Evolutionary conservation across 2,113 vertebrate genomes (phyloP), one percentile per base, ranked within the genome.

Genomic region (Lonchura striata): DNA sequence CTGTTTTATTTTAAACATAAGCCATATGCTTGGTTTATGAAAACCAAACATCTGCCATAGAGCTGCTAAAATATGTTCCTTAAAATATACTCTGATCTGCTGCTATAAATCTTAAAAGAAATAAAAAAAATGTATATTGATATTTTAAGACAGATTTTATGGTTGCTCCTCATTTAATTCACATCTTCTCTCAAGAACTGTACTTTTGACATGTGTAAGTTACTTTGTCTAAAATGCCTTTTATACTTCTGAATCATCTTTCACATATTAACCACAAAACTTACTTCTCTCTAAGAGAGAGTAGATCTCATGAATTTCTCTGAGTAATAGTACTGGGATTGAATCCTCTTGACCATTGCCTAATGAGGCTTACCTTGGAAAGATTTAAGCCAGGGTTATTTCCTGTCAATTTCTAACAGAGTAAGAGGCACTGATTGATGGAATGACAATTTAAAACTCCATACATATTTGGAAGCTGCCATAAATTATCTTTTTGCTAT

Each of bases 1-100:
- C 59, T 92, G 84, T 15, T 85, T 94, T 79, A 68, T 92, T 92
- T 84, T 74, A 92, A 94, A 91, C 24, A 16, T 57, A 72, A 91
- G 19, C 33, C 41, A 41, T 85, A 64, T 17, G 16, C 14, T 87
- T 47, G 30, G 7, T 68, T 75, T 72, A 59, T 80, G 59, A 74
- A 85, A 91, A 44, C 21, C 24, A 54, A 95, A 90, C 35, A 80
- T 66, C 50, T 92, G 78, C 49, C 39, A 41, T 5, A 23, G 53
- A 72, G 7, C 24, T 78, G 27, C n/a, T 87, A 61, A 82, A 91
- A 59, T n/a, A 41, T 5, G 3, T 66, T 54, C 31, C 33, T 82
- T 86, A 78, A 92, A 89, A 82, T 42, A 72, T 2, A 2, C 6
- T 82, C 47, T 81, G 21, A 53, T 88, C 21, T 28, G 44, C 31